These are phyloP conservation scores for Stenurella melanura DNA, from an alignment of 2,888 invertebrate genomes.

Conservation along the genomic window DNA sequence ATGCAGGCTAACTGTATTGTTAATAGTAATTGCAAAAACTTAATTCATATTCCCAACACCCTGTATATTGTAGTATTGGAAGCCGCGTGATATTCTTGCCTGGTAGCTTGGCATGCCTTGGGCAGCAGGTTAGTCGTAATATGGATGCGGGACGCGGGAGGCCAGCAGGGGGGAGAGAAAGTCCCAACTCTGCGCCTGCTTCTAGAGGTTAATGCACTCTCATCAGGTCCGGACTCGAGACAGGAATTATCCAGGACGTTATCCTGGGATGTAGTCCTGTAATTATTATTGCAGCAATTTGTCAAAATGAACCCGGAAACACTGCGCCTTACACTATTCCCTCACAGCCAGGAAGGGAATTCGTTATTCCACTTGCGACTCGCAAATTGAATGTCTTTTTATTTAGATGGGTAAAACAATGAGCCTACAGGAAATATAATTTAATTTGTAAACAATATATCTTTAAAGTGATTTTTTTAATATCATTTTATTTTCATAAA, in stretches of 20 bases:
- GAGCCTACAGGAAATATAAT: not conserved
- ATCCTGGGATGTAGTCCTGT: slow-evolving; percentile 15
- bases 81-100: slow-evolving; percentile 34
- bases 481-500: too few relatives aligned
- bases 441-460: too few relatives aligned
- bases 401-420: not conserved
- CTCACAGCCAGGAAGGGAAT: not conserved
- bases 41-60: not conserved
- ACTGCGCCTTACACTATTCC: slow-evolving; percentile 34
- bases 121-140: slow-evolving; percentile 49
- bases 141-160: slow-evolving; percentile 47
- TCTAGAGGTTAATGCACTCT: slow-evolving; percentile 53
- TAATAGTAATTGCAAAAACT: not conserved
- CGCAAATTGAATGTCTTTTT: not conserved
- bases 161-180: slow-evolving; percentile 54
- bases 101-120: slow-evolving; percentile 43
- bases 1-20: too few relatives aligned
- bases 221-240: slow-evolving; percentile 41
- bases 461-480: too few relatives aligned
- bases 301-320: slow-evolving; percentile 43
- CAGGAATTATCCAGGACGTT: slow-evolving; percentile 1
- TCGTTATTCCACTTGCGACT: not conserved
- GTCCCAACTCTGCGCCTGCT: slow-evolving; percentile 57
- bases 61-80: slow-evolving; percentile 29
- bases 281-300: slow-evolving; percentile 39